A percentile compares a stretch with the other conserved stretches of the same genome.
These are phyloP conservation scores for Drosophila novamexicana DNA, from an alignment of 1,140 invertebrate species.

Conservation along the genomic window DNA sequence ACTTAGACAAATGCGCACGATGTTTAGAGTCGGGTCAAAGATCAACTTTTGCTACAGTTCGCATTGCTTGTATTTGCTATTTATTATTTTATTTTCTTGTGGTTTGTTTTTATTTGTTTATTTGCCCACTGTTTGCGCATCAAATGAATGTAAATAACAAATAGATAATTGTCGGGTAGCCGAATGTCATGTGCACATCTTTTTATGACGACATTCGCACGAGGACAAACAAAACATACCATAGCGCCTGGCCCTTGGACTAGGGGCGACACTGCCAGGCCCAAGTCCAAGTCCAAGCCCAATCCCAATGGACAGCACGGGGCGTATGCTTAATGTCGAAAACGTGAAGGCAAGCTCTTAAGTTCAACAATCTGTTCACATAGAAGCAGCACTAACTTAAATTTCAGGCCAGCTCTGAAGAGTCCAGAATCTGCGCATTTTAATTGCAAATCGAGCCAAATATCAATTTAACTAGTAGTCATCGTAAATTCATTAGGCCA, in stretches of 20 bases:
- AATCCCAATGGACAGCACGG: not conserved
- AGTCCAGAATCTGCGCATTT: conserved; percentile 12
- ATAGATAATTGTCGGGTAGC: conserved; percentile 32
- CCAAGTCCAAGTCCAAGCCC: not conserved
- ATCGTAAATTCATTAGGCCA: conserved; percentile 43
- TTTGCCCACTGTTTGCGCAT: conserved; percentile 42
- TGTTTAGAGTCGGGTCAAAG: not conserved
- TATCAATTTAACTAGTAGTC: conserved; percentile 28
- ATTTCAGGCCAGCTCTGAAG: not conserved
- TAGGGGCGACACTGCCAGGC: too few relatives aligned
- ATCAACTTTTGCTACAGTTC: conserved; percentile 3
- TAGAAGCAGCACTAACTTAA: not conserved
- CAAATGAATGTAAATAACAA: conserved; percentile 60
- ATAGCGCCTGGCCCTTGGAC: not conserved
- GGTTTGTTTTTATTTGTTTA: conserved; percentile 50
- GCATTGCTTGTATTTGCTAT: conserved; percentile 1
- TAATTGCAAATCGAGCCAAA: conserved; percentile 6
- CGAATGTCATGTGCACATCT: conserved; percentile 20
- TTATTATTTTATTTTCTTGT: conserved; percentile 1
- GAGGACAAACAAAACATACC: conserved; percentile 5
- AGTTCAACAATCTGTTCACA: not conserved
- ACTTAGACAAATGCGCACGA: not conserved
- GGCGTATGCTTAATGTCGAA: conserved; percentile 4
- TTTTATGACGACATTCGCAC: conserved; percentile 11
- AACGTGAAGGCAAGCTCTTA: not conserved